Percentiles rank a stretch among this genome's conserved stretches.
phyloP scores from a whole-genome alignment of 1,140 invertebrate genomes.

The Marisa cornuarietis region DNA sequence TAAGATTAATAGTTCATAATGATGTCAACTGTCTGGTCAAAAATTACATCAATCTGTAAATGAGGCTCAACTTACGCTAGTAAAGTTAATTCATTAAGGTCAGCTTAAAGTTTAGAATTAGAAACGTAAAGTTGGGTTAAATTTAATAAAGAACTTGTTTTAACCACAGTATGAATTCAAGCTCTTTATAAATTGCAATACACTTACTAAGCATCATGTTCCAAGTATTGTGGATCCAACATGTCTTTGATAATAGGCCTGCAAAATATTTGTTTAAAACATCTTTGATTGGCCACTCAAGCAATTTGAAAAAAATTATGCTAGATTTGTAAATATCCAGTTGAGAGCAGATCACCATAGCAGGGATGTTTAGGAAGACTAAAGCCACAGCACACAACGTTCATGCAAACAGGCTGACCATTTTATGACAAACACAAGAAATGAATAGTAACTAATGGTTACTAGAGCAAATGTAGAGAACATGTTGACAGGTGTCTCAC shows the following conservation, averaged over 20 bases:
- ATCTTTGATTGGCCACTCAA: too few relatives aligned
- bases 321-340: not conserved
- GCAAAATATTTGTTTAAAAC: conserved; percentile 34
- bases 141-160: conserved; percentile 6
- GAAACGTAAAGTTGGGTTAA: conserved; percentile 30
- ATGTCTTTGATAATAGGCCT: conserved; percentile 71
- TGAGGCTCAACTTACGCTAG: too few relatives aligned
- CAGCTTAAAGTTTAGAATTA: not conserved
- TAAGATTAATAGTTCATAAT: not conserved
- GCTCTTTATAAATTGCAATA: not conserved
- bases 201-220: conserved; percentile 81
- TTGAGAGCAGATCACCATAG: not conserved
- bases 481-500: too few relatives aligned
- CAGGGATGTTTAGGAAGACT: too few relatives aligned
- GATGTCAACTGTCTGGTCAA: not conserved
- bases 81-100: not conserved
- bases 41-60: not conserved
- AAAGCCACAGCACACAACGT: too few relatives aligned
- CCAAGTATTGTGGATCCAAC: conserved; percentile 74
- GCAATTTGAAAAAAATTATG: not conserved
- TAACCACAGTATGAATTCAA: too few relatives aligned
- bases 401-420: too few relatives aligned
- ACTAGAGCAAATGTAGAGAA: too few relatives aligned
- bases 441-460: too few relatives aligned
- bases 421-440: too few relatives aligned